Evolutionary conservation across 1,140 invertebrate species (phyloP), one percentile per base, ranked within the genome.

Genomic region (Dolichoris vasculosae): DNA sequence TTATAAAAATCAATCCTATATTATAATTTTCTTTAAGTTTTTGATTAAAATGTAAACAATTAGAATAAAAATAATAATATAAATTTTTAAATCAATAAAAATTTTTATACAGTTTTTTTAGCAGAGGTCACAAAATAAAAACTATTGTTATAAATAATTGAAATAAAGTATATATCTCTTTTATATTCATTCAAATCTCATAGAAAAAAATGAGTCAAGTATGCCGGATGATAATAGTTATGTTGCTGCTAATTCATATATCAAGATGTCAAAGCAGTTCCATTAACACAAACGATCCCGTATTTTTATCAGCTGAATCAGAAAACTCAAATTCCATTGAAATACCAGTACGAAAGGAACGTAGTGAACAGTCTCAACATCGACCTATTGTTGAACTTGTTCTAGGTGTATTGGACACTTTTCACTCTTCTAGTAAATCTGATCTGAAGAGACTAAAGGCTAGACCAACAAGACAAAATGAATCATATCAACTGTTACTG

Each of bases 371-470:
- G 26, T 43, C 84, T 0, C 87, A 87, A 51, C 83, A 87, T 82
- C 82, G 88, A 48, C 89, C 89, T 0, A 86, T 89, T 13, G 43
- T 89, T 71, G 89, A 89, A 71, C 51, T 89, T 11, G 84, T 89
- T 46, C 85, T 89, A 6, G 88, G 88, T 17, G 86, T 89, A n/a
- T 82, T 89, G 17, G 89, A 89, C 55, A 89, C 89, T 2, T 79
- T 89, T n/a, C 88, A 88, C 30, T 85, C 87, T 1, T 87, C 87
- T 1, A 79, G 84, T 35, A 87, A 86, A 43, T 84, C 88, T 1
- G 89, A 88, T 20, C 67, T 88, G 6, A 85, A 55, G 46, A 73
- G 88, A 20, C 78, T 82, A 35, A 77, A 69, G n/a, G 86, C 85
- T 3, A 76, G 85, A 64, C 81, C 30, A 2, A 73, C 73, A 1